These are phyloP conservation scores for Crossoptilon crossoptilon DNA, from an alignment of 2,797 vertebrate genomes.

Conservation along the genomic window DNA sequence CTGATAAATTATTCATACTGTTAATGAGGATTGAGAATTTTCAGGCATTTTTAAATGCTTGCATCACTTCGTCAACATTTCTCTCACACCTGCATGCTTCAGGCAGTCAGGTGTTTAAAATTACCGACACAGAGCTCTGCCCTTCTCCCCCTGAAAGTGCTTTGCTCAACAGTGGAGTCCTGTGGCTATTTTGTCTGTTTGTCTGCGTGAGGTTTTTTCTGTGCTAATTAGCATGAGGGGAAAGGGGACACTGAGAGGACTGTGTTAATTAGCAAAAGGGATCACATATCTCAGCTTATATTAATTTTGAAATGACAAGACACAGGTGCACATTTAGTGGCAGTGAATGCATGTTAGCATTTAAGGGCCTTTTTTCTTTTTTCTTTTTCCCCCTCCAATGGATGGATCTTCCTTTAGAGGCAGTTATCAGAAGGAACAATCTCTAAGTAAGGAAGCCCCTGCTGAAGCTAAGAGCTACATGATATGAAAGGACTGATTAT, in stretches of 20 bases:
- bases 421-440: neutral
- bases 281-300: constrained; percentile 42
- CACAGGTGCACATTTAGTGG: constrained; percentile 47
- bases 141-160: constrained; percentile 14
- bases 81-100: constrained; percentile 78
- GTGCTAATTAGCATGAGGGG: constrained; percentile 53
- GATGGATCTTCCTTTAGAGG: neutral
- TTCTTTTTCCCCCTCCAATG: neutral
- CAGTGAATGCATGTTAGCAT: neutral
- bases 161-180: constrained; percentile 52
- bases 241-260: constrained; percentile 40
- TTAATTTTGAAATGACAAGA: constrained; percentile 69
- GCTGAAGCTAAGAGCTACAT: constrained; percentile 8
- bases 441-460: constrained; percentile 23
- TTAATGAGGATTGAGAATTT: constrained; percentile 72
- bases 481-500: constrained; percentile 65
- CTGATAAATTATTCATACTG: constrained; percentile 78
- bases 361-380: neutral
- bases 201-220: constrained; percentile 20
- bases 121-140: constrained; percentile 45
- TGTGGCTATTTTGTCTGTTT: constrained; percentile 67
- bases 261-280: constrained; percentile 50
- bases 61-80: constrained; percentile 56
- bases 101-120: constrained; percentile 79
- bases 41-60: constrained; percentile 66